Percentiles rank a stretch among this genome's conserved stretches.
These are phyloP conservation scores for Orius insidiosus DNA, from an alignment of 1,140 invertebrate genomes.

Conservation along the genomic window DNA sequence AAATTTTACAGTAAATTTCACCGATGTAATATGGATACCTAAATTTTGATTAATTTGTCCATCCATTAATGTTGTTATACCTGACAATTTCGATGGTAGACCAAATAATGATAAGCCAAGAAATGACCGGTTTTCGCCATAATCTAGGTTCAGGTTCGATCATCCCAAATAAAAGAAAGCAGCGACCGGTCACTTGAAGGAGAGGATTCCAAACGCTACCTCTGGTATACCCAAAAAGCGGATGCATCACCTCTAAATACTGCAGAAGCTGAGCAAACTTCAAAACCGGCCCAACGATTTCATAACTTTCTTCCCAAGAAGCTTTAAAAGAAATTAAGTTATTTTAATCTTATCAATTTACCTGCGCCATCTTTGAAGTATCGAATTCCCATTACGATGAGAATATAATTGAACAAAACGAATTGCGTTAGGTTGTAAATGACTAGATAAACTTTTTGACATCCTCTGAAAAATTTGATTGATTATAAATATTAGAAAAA, in stretches of 20 bases:
- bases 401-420: conserved; percentile 65
- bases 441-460: conserved; percentile 71
- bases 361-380: conserved; percentile 55
- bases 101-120: conserved; percentile 74
- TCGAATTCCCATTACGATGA: conserved; percentile 51
- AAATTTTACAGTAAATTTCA: conserved; percentile 58
- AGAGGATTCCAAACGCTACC: conserved; percentile 37
- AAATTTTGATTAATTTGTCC: conserved; percentile 11
- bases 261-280: conserved; percentile 69
- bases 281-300: conserved; percentile 56
- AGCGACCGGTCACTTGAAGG: conserved; percentile 54
- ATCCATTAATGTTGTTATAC: conserved; percentile 26
- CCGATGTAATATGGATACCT: conserved; percentile 85
- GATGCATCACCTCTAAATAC: conserved; percentile 77
- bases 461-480: conserved; percentile 41
- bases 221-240: conserved; percentile 73
- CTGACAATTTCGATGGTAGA: conserved; percentile 60
- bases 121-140: conserved; percentile 70
- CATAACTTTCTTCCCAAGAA: conserved; percentile 55
- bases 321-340: conserved; percentile 28
- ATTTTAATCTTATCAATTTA: conserved; percentile 22
- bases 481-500: no score
- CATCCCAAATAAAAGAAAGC: conserved; percentile 65
- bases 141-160: conserved; percentile 69
- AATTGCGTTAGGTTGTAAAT: conserved; percentile 86